Conservation (phyloP, 2,888 invertebrate genomes). For the Diarsia dahlii region DNA sequence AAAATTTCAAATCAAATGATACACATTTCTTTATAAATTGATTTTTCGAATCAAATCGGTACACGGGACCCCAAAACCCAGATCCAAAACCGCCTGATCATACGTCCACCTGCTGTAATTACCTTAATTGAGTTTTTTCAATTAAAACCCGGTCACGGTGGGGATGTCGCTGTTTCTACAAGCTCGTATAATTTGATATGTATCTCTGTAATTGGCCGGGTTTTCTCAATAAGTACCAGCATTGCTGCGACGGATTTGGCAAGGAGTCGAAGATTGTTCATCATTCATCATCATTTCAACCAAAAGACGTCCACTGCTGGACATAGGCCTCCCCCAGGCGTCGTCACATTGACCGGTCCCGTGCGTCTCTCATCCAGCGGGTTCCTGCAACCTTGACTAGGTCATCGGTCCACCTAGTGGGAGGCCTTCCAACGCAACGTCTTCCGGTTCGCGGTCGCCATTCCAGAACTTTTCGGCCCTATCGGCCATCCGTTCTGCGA, state of each 20-base stretch:
- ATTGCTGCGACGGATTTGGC: slow-evolving; percentile 51
- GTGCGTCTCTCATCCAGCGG: too few relatives aligned
- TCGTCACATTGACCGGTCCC: too few relatives aligned
- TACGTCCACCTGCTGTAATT: slow-evolving; percentile 78
- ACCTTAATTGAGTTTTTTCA: slow-evolving; percentile 79
- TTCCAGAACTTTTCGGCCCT: too few relatives aligned
- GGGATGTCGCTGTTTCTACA: slow-evolving; percentile 72
- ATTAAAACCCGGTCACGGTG: slow-evolving; percentile 73
- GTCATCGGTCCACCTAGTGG: too few relatives aligned
- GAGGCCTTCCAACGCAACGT: too few relatives aligned
- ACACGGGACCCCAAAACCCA: slow-evolving; percentile 56
- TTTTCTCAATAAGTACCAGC: slow-evolving; percentile 67
- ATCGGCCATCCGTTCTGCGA: too few relatives aligned
- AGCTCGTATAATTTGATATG: slow-evolving; percentile 70
- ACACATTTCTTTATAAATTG: not conserved
- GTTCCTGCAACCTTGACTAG: too few relatives aligned
- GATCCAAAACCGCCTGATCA: slow-evolving; percentile 66
- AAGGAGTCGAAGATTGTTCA: slow-evolving; percentile 26
- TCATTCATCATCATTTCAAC: too few relatives aligned
- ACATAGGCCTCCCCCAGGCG: too few relatives aligned
- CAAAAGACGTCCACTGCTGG: too few relatives aligned
- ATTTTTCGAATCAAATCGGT: not conserved
- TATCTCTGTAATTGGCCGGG: slow-evolving; percentile 78
- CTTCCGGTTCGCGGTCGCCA: too few relatives aligned
- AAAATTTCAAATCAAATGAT: not conserved